Evolutionary conservation across 2,113 vertebrate genomes (phyloP), one percentile per base, ranked within the genome.

Genomic region (Daboia siamensis): DNA sequence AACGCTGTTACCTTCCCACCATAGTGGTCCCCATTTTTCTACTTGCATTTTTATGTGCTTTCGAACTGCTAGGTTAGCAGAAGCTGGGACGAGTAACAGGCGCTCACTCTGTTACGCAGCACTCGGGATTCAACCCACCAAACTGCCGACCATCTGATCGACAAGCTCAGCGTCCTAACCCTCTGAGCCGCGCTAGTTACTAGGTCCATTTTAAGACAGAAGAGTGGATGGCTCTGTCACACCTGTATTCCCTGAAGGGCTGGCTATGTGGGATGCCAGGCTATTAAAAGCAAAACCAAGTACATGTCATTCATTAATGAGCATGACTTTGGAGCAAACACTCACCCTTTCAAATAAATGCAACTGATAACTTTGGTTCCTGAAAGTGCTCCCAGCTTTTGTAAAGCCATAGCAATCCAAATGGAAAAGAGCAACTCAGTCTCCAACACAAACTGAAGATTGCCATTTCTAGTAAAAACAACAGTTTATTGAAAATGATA

Each of bases 391-490:
- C 51, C 24, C 52, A 64, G 88, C n/a, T 54, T 64, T 10, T 86
- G 55, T 44, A 86, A 33, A 51, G 55, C 90, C 23, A 46, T 39
- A 54, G n/a, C 46, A 92, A 33, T 0, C 0, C 0, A 0, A 91
- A 90, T 91, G 90, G 94, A 86, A 94, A 86, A 94, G 90, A 95
- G 88, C 94, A 93, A 90, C 89, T 88, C 92, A 91, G 92, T 96
- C 95, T 94, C 10, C 94, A 91, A 92, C 95, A 95, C 93, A 74
- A 95, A 95, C 94, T 96, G 94, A 0, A 0, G 93, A 10, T 97
- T 96, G 94, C 96, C 93, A 94, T 95, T 95, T 95, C 87, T 90
- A 89, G 86, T 88, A 94, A 94, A 80, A 80, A 44, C 29, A 94
- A 91, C 85, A 92, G 91, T 91, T 96, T 85, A 90, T 90, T 61